Percentiles rank a stretch among this genome's conserved stretches.
phyloP scores from a whole-genome alignment of 2,113 vertebrate genomes.

The Cairina moschata region DNA sequence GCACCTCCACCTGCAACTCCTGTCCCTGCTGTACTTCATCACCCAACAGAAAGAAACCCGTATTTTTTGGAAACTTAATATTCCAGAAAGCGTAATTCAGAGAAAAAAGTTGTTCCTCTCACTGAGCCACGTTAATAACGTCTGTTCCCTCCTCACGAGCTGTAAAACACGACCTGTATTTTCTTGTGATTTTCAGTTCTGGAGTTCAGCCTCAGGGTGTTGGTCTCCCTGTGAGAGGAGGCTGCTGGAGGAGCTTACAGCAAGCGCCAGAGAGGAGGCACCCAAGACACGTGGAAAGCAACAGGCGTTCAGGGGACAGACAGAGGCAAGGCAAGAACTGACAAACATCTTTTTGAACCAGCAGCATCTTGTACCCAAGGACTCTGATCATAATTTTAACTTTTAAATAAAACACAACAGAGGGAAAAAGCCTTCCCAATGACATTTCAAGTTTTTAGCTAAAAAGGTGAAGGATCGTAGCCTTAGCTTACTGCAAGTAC shows the following conservation, averaged over 20 bases:
- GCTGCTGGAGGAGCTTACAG: rapidly evolving
- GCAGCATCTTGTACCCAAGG: neutral
- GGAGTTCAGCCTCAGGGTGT: rapidly evolving
- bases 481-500: neutral
- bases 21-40: neutral
- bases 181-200: neutral
- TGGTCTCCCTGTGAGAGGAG: rapidly evolving
- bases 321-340: neutral
- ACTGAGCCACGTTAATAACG: neutral
- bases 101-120: neutral
- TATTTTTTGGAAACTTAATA: neutral
- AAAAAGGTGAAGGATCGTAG: rapidly evolving
- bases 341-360: neutral
- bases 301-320: neutral
- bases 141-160: neutral
- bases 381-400: neutral
- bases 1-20: neutral
- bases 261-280: neutral
- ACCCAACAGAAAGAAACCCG: neutral
- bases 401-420: neutral
- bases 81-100: too few relatives aligned
- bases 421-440: rapidly evolving
- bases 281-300: rapidly evolving
- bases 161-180: neutral
- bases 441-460: neutral